Base-by-base conservation (phyloP, 1,140 invertebrate species). In the Trachelipus rathkii region DNA sequence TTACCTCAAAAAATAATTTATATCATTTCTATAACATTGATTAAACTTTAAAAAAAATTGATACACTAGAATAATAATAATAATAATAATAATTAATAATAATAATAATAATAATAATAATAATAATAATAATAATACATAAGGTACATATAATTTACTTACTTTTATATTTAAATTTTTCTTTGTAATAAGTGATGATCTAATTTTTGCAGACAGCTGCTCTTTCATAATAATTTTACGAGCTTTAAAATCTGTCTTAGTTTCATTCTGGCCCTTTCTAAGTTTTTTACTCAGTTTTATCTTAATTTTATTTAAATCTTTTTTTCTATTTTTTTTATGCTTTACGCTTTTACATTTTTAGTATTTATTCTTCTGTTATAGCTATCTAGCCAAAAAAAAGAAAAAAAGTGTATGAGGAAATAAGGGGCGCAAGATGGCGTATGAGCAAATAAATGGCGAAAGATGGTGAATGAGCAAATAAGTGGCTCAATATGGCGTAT, bases 181-280 rank as follows among this genome's bases (percentile, higher is more conserved):
- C 73, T 82, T 89, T 33, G 91, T 92, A 43, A 92, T 86, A 45
- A 90, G 88, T 81, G 90, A 88, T 3, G 86, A 84, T 44, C 87
- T 85, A 76, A 85, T 84, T 73, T 89, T 87, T 68, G 89, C 87
- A 82, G 90, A 91, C 0, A 94, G 84, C 83, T 95, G 93, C 82
- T 92, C 89, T 74, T 88, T 88, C 53, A 96, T 88, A 10, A 93
- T 85, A 81, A 97, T 95, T 83, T 94, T 92, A 81, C 92, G 92
- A 1, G 94, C 89, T 89, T 95, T 95, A 83, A 96, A 96, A 82
- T 90, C 89, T 0, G 92, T 92, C 83, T 95, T 90, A 0, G 94
- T 96, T 4, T 93, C 89, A 88, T 96, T 96, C 67, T 90, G 89
- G 60, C 84, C 85, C 81, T 88, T 88, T 15, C 86, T 89, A 82